Conservation (phyloP, 1,140 invertebrate species). For the Drosophila gunungcola region DNA sequence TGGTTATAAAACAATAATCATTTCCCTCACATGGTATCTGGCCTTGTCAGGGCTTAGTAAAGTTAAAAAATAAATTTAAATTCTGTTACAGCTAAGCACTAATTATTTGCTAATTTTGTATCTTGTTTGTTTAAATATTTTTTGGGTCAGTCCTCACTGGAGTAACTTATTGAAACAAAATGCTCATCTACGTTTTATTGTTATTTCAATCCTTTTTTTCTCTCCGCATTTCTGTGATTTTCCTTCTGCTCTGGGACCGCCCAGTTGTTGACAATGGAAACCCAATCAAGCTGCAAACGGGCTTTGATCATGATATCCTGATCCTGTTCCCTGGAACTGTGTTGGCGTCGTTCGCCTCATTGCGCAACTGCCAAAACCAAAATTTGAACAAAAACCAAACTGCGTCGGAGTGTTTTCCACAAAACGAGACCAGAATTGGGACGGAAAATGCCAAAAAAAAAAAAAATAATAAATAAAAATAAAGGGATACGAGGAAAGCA, state of each 20-base stretch:
- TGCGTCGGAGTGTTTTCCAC: constrained; percentile 58
- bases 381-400: constrained; percentile 24
- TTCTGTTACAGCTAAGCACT: too few species aligned
- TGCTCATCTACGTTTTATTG: neutral
- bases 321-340: constrained; percentile 43
- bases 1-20: too few species aligned
- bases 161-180: neutral
- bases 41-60: too few species aligned
- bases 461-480: constrained; percentile 42
- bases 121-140: neutral
- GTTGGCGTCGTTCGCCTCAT: constrained; percentile 72
- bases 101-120: too few species aligned
- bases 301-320: constrained; percentile 66
- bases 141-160: neutral
- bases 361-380: constrained; percentile 76
- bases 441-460: constrained; percentile 58
- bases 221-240: neutral
- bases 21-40: too few species aligned
- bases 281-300: constrained; percentile 58
- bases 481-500: constrained; percentile 56
- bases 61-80: too few species aligned
- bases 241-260: constrained; percentile 12
- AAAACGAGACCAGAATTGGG: constrained; percentile 52
- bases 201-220: constrained; percentile 9
- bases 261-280: constrained; percentile 42